phyloP scores from a whole-genome alignment of 2,888 invertebrate species.

The Pheosia gnoma region DNA sequence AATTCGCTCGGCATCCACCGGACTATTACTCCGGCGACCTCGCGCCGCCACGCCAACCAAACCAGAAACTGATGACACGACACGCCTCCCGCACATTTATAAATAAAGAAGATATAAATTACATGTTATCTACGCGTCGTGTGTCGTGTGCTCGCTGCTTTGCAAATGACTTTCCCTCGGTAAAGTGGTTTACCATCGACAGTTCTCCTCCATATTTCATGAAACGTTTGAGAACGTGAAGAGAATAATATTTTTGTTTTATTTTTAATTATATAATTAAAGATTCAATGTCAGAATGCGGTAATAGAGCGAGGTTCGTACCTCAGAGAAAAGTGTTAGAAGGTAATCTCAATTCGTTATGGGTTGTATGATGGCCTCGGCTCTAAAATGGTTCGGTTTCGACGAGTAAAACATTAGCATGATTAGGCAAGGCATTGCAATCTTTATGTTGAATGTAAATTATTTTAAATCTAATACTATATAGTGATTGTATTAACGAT shows the following conservation, averaged over 20 bases:
- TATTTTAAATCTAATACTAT: too few species aligned
- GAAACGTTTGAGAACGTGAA: too few species aligned
- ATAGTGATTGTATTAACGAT: too few species aligned
- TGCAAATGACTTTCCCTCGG: too few species aligned
- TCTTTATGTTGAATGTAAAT: too few species aligned
- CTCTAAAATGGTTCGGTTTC: not conserved
- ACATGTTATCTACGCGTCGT: not conserved
- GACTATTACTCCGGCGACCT: conserved; percentile 36
- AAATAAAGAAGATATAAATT: conserved; percentile 9
- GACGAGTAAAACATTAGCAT: not conserved
- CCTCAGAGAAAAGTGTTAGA: not conserved
- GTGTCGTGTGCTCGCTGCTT: too few species aligned
- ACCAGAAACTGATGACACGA: conserved; percentile 48
- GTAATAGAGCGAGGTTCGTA: not conserved
- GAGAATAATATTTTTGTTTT: too few species aligned
- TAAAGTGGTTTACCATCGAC: too few species aligned
- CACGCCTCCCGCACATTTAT: conserved; percentile 38
- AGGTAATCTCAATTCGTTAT: conserved; percentile 2
- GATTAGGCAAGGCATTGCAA: not conserved
- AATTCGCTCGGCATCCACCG: conserved; percentile 39
- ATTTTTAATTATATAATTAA: not conserved
- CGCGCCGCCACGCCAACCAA: conserved; percentile 52
- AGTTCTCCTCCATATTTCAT: too few species aligned
- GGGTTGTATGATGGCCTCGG: not conserved
- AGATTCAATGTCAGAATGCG: not conserved